Percentiles rank a stretch among this genome's conserved stretches.
phyloP scores from a whole-genome alignment of 2,888 invertebrate genomes.

The Zeuzera pyrina region DNA sequence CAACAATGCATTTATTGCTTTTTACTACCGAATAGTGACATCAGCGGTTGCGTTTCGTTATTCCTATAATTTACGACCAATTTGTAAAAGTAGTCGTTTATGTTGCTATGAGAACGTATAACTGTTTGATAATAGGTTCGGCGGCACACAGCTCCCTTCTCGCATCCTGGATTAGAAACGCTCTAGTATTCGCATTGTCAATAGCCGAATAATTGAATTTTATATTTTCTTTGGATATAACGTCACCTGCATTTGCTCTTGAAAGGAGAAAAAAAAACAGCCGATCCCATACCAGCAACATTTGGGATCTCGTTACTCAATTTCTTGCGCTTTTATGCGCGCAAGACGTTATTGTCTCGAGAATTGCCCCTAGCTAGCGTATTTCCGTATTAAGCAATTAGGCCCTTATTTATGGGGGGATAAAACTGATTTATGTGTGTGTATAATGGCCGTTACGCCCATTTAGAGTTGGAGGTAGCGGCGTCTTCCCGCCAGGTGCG shows the following conservation, averaged over 20 bases:
- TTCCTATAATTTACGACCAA: slow-evolving; percentile 47
- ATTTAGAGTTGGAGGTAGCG: slow-evolving; percentile 20
- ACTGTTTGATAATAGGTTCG: slow-evolving; percentile 2
- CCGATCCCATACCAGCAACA: slow-evolving; percentile 43
- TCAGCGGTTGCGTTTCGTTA: too few relatives aligned
- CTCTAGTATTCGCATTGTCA: slow-evolving; percentile 47
- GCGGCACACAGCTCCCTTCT: slow-evolving; percentile 19
- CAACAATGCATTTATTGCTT: too few relatives aligned
- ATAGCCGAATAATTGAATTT: slow-evolving; percentile 63
- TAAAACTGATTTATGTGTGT: slow-evolving; percentile 47
- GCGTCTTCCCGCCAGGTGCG: slow-evolving; percentile 61
- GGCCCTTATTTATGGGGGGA: slow-evolving; percentile 49
- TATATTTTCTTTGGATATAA: slow-evolving; percentile 48
- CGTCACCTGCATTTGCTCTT: slow-evolving; percentile 59
- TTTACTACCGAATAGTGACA: too few relatives aligned
- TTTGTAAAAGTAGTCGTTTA: slow-evolving; percentile 54
- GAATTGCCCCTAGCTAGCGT: slow-evolving; percentile 29
- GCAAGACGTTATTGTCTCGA: slow-evolving; percentile 41
- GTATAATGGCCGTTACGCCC: slow-evolving; percentile 32
- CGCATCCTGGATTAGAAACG: slow-evolving; percentile 40
- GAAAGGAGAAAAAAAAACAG: slow-evolving; percentile 34
- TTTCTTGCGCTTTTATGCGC: slow-evolving; percentile 50
- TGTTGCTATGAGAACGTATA: slow-evolving; percentile 20
- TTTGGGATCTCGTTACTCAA: slow-evolving; percentile 64
- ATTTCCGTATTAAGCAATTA: slow-evolving; percentile 46